Evolutionary conservation across 1,140 invertebrate genomes (phyloP), one percentile per base, ranked within the genome.

Genomic region (Alviniconcha marisindica): DNA sequence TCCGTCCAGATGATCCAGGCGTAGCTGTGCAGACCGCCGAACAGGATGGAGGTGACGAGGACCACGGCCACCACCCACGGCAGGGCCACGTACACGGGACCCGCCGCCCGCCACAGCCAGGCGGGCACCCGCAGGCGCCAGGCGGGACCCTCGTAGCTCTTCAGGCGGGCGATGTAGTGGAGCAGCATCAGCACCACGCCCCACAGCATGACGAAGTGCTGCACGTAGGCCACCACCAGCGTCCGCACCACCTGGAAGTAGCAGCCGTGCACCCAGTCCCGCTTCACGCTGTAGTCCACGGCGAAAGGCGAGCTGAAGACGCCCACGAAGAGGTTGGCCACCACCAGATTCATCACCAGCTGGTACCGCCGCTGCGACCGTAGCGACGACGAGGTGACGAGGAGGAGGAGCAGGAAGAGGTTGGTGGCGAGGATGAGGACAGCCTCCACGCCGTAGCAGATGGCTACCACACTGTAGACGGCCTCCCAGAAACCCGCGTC

Each of bases 111-210:
- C 24, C n/a, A n/a, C 73, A 76, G 21, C 73, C 40, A 51, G 73
- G 42, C 18, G 2, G 73, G 73, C 21, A 76, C 42, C 24, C 73
- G 40, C 24, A 76, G 14, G 4, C 48, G 44, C 24, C 40, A 76
- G 2, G 40, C 42, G 3, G 73, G 73, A 33, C 73, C 84, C 89
- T 63, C 89, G 89, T 84, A 89, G 84, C 66, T 87, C 82, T 28
- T 87, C 86, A 51, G 88, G 88, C 89, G 86, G 81, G 36, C 92
- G 77, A 91, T 92, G 81, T 91, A 91, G 71, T 77, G 73, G 42
- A 76, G 73, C 0, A 33, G 0, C 1, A 76, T 18, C 38, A 91
- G 91, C 82, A 82, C 40, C 38, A 82, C 4, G 3, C 81, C 81
- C 71, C 71, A 74, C 28, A 63, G 24, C 12, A 51, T 40, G 12